Evolutionary conservation across 2,113 vertebrate genomes (phyloP).

Genomic region (Benitochromis conjunctus): DNA sequence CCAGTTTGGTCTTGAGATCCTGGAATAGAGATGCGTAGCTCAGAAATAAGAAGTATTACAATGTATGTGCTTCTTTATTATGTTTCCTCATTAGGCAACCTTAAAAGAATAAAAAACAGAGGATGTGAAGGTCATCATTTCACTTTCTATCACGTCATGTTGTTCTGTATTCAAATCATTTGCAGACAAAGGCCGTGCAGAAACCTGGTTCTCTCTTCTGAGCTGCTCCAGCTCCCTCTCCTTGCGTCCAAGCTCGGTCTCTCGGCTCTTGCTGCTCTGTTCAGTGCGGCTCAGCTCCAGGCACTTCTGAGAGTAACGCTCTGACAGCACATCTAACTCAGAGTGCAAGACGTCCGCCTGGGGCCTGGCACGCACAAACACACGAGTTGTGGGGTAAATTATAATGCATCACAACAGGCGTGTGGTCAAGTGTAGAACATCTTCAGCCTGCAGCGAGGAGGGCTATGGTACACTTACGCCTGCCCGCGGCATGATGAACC

Average conservation of each 20-base stretch:
- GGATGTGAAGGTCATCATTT: neutral
- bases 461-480: slow-evolving; percentile 73
- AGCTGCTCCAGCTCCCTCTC: slow-evolving; percentile 85
- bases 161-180: neutral
- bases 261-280: slow-evolving; percentile 72
- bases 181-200: neutral
- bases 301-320: slow-evolving; percentile 86
- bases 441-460: neutral
- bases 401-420: neutral
- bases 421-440: neutral
- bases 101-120: neutral
- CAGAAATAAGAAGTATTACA: neutral
- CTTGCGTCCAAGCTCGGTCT: slow-evolving; percentile 70
- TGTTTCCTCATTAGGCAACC: neutral
- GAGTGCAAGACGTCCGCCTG: slow-evolving; percentile 75
- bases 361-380: slow-evolving; percentile 69
- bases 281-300: slow-evolving; percentile 81
- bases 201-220: slow-evolving; percentile 88
- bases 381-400: neutral
- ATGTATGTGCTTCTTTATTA: neutral
- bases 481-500: slow-evolving; percentile 74
- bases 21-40: slow-evolving; percentile 44
- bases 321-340: slow-evolving; percentile 85
- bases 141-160: neutral
- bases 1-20: slow-evolving; percentile 86